Percentiles rank a stretch among this genome's conserved stretches.
phyloP scores from a whole-genome alignment of 37 sponge, comb jelly and placozoan species.

The Agelas oroides region DNA sequence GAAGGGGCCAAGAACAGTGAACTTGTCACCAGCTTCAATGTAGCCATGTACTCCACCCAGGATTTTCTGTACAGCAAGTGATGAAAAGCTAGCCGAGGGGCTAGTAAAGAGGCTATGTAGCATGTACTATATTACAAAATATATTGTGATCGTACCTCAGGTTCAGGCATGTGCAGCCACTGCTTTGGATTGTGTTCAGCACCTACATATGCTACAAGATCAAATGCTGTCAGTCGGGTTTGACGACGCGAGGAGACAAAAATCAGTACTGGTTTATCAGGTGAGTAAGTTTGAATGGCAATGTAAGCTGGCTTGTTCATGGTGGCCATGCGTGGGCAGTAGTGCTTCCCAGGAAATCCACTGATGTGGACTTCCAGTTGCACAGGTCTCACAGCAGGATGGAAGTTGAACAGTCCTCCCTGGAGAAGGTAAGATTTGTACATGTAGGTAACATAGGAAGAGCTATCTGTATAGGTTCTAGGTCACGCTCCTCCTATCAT shows the following conservation, averaged over 20 bases:
- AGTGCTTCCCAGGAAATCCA: slow-evolving; percentile 97
- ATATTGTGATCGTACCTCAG: slow-evolving; percentile 46
- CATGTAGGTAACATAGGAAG: not conserved
- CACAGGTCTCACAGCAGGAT: slow-evolving; percentile 98
- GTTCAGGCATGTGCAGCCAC: slow-evolving; percentile 94
- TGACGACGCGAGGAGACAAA: slow-evolving; percentile 99
- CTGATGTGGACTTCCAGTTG: slow-evolving; percentile 96
- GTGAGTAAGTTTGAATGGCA: slow-evolving; percentile 92
- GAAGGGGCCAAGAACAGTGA: not conserved
- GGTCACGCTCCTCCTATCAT: too few relatives aligned
- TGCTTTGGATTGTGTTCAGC: slow-evolving; percentile 86
- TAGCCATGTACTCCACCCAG: too few relatives aligned
- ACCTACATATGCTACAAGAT: slow-evolving; percentile 86
- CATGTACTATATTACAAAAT: not conserved
- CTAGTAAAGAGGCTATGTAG: not conserved
- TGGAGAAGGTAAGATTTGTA: slow-evolving; percentile 3
- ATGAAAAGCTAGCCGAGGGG: not conserved
- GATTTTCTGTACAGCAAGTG: too few relatives aligned
- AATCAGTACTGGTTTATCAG: slow-evolving; percentile 91
- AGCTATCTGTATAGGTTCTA: too few relatives aligned
- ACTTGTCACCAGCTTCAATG: not conserved
- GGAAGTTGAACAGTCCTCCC: slow-evolving; percentile 97
- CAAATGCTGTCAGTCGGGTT: slow-evolving; percentile 96
- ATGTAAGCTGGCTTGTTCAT: slow-evolving; percentile 99
- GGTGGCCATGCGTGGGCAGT: slow-evolving; percentile 99